Base-by-base conservation (phyloP, 1,140 invertebrate species). In the Drosophila burlai region DNA sequence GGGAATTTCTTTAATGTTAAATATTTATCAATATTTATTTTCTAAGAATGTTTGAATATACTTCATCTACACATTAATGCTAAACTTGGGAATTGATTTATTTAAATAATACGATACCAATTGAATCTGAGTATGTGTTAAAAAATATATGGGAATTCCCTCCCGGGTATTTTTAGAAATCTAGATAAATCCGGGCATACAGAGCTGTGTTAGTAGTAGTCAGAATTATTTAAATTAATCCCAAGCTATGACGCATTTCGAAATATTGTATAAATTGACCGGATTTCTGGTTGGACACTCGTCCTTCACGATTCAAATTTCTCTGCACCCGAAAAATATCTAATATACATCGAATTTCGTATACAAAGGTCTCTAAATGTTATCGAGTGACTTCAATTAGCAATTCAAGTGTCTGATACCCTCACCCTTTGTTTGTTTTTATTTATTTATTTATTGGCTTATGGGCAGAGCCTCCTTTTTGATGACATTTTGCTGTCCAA, bases 331-430 rank as follows among this genome's bases (percentile, higher is more conserved):
- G 6, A 46, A 10, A n/a, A 34, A 24, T 26, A 18, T 18, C 26
- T 45, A 36, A 36, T 36, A 18, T 55, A 18, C 11, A 4, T 26
- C 31, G 40, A 57, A 18, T 43, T 29, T 18, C 3, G 31, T 52
- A 16, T 34, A 18, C 11, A 21, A 40, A 54, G 52, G 42, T 72
- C 59, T 72, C 63, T 84, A 78, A 85, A 47, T 40, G 38, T 7
- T 74, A 71, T 80, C 64, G 55, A 43, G 47, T 86, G 84, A 89
- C 73, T 83, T 86, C 71, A 69, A 89, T 86, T 86, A 86, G 67
- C 67, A 42, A 63, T 59, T 63, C 45, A 62, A 57, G 81, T 72
- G 76, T 46, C 59, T 49, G 60, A 66, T 47, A 49, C 59, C 46
- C 13, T 2, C 26, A 62, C 18, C 42, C 43, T 49, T 58, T 31